Percentiles rank a stretch among this genome's conserved stretches.
Conservation (phyloP, 1,140 invertebrate species). For the Leptopilina boulardi region DNA sequence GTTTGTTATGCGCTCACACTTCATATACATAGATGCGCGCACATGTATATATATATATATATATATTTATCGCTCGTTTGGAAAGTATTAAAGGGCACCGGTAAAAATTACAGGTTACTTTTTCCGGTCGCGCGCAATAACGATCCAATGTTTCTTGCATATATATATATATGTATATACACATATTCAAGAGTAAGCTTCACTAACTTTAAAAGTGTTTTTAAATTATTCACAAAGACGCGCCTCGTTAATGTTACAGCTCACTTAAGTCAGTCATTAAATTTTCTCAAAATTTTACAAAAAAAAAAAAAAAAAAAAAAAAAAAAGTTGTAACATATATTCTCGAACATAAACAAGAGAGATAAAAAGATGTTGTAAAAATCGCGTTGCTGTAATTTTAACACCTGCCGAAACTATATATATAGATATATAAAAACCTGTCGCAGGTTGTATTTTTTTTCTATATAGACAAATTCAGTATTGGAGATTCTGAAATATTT, state of each 20-base stretch:
- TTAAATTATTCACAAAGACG: neutral
- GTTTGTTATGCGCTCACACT: no score
- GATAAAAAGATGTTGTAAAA: neutral
- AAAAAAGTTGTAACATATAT: neutral
- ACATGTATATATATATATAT: neutral
- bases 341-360: neutral
- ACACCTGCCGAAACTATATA: conserved; percentile 5
- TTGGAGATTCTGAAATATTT: neutral
- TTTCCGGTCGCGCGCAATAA: conserved; percentile 14
- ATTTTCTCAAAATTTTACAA: neutral
- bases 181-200: neutral
- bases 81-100: conserved; percentile 11
- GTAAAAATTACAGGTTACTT: conserved; percentile 25
- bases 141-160: conserved; percentile 6
- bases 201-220: conserved; percentile 15
- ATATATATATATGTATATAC: no score
- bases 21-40: neutral
- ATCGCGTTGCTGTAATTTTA: neutral
- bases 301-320: neutral
- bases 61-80: conserved; percentile 24
- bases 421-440: neutral
- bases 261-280: conserved; percentile 8
- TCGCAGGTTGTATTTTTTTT: neutral
- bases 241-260: neutral
- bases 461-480: no score